phyloP scores from a whole-genome alignment of 2,113 vertebrate genomes.

The Albula goreensis region DNA sequence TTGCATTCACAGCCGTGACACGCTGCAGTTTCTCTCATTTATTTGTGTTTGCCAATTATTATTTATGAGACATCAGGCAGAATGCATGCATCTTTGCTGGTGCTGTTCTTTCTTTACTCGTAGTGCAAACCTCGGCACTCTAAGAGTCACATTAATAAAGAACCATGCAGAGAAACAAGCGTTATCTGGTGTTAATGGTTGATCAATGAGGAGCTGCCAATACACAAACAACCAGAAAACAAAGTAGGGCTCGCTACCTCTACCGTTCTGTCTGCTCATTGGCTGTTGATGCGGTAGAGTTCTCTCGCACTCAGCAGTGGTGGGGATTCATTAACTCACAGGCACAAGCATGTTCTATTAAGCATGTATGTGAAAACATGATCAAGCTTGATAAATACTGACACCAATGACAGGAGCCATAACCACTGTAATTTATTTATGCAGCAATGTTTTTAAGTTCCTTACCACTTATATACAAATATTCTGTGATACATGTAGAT shows the following conservation, averaged over 20 bases:
- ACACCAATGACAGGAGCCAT: background rate
- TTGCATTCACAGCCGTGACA: background rate
- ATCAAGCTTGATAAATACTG: background rate
- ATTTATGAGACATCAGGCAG: background rate
- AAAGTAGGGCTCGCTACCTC: background rate
- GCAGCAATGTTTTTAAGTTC: no score
- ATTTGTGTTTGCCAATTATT: background rate
- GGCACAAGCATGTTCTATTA: background rate
- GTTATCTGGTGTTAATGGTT: background rate
- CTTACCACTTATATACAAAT: no score
- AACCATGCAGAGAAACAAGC: background rate
- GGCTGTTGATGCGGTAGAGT: background rate
- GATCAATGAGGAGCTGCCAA: background rate
- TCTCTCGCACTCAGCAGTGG: background rate
- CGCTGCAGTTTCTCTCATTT: background rate
- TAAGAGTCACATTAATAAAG: background rate
- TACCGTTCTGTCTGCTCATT: background rate
- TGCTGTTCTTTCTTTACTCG: background rate
- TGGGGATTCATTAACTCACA: background rate
- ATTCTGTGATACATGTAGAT: no score
- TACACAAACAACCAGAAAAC: background rate
- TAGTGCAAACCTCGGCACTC: background rate
- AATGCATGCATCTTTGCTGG: background rate
- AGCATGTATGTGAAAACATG: background rate
- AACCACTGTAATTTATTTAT: background rate